Evolutionary conservation across 2,797 vertebrate genomes (phyloP), one percentile per base, ranked within the genome.

Genomic region (Scolopax bukidnonensis): DNA sequence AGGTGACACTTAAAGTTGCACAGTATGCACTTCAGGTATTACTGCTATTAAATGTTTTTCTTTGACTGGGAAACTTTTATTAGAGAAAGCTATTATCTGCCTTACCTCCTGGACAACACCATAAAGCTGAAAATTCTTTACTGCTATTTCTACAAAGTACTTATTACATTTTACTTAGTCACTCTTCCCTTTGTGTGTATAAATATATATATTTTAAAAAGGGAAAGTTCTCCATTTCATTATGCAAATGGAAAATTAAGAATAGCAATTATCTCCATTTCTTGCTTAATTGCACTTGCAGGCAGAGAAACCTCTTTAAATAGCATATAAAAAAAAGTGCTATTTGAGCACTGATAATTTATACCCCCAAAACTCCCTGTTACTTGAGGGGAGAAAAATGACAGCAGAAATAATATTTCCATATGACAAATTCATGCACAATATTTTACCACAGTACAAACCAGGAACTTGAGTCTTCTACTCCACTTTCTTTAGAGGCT

Each of bases 1-100:
- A 93, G 75, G 84, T 71, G 75, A 78, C 54, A 23, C 75, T 90
- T 87, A 51, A 84, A 96, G 92, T 74, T 75, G 71, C 68, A 68
- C 68, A 87, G 89, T 83, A 53, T 64, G 78, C 24, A 47, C 57
- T 93, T 93, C 64, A 71, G 89, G 69, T 89, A 85, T 63, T 87
- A 60, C 84, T 83, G 24, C 60, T 61, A 48, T 61, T 87, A 91
- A 93, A 92, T 28, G 68, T 32, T 80, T 87, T 89, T 80, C 41
- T 96, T 85, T 87, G 47, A 63, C 69, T 15, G 16, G 51, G 45
- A 67, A 89, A 87, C 32, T 82, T 88, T 76, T 74, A 79, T 85
- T 71, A 93, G 60, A 74, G 53, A 56, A 80, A 85, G 36, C n/a
- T 73, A 45, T 95, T 87, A 90, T 85, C 78, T 89, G 12, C 28